Evolutionary conservation across 2,888 invertebrate genomes (phyloP), one percentile per base, ranked within the genome.

Genomic region (Scrobipalpa costella): DNA sequence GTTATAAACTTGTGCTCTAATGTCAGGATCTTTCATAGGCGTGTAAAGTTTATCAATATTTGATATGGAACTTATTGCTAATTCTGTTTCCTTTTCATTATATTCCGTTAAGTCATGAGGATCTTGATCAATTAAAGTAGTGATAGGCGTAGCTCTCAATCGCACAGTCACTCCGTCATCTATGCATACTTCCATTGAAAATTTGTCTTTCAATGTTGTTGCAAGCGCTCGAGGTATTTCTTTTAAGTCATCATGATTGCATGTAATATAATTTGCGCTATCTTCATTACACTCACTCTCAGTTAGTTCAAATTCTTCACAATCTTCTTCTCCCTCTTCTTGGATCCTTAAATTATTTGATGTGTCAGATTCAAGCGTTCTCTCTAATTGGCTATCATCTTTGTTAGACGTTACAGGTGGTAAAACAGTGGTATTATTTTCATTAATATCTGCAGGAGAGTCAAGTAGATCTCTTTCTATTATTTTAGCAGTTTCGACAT

Each of bases 391-490:
- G n/a, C 7, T 47, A 57, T 80, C 44, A 47, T 71, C 66, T 67
- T 69, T 69, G 15, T 73, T 73, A 17, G 63, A 57, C 58, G 57
- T 44, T 52, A 57, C 55, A 63, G 61, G 8, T 50, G 19, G 19
- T 68, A 57, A 8, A 57, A 58, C 7, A 27, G 13, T 21, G 47
- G 57, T 44, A 57, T 65, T 67, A 8, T 7, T 15, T 15, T 55
- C 55, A 34, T 17, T 55, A 13, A 0, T 11, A 15, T 33, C 62
- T 21, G 76, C 78, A 6, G 85, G 79, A 2, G 81, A 73, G 71
- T 86, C 88, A 6, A 89, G 77, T 64, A 92, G 79, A 71, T 91
- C 92, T 27, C 88, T 75, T 73, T 92, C 92, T 33, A 92, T 88
- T 63, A 77, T 90, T 80, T 85, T 89, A 7, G 92, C 92, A 1